Base-by-base conservation (phyloP, 2,888 invertebrate species). In the Dascillus cervinus region DNA sequence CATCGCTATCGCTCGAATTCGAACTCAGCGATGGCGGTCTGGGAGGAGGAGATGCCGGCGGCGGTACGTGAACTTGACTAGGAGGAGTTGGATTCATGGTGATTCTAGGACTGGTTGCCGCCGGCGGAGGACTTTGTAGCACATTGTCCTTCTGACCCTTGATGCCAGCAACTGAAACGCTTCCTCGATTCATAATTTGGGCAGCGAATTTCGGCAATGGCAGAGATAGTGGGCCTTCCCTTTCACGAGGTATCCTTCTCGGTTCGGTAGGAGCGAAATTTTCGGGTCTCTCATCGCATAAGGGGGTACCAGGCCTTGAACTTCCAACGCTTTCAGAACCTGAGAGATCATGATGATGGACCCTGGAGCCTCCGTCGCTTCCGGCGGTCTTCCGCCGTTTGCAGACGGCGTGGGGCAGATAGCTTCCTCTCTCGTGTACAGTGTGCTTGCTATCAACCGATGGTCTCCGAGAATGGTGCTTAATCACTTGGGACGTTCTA, bases 141-240 rank as follows among this genome's bases (percentile, higher is more conserved):
- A 56, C 44, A 11, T 34, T 37, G 22, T 40, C 61, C 37, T 60
- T 60, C 44, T 62, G 62, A 22, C 61, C 64, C 44, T 65, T 65
- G 30, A 64, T 62, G 8, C 65, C 64, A 3, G 64, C 62, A 13
- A 65, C 58, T 2, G 64, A 63, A 9, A 65, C 58, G 35, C 57
- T 57, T 10, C 39, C 70, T 49, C 57, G 67, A 64, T 44, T 46
- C 33, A 48, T 37, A 13, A 49, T 28, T 34, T 50, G 47, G 14
- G 81, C 75, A 10, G 91, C 92, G 62, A 92, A 92, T 65, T 85
- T 82, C 21, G 92, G 92, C 50, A 92, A 67, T 11, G 92, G 91
- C 52, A 92, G 69, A 52, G 83, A 82, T 64, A 91, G 73, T 15
- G 89, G 85, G 64, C 73, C 59, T 64, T 71, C 73, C 72, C 59